A percentile compares a stretch with the other conserved stretches of the same genome.
Conservation (phyloP, 2,888 invertebrate species). For the Pachycephus smyrnensis region DNA sequence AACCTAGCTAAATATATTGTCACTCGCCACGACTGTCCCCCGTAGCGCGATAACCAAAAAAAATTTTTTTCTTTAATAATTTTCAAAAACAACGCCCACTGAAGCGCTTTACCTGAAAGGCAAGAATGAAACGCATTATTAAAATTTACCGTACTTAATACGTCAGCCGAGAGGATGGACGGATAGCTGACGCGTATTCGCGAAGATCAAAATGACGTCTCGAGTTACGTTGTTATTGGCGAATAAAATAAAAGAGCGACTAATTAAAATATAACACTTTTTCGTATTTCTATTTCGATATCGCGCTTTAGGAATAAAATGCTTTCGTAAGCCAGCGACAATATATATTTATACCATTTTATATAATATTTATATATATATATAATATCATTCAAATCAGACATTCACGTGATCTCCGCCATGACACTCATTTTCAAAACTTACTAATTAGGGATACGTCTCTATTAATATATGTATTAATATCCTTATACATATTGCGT, state of each 20-base stretch:
- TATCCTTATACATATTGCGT: neutral
- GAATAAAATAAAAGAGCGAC: neutral
- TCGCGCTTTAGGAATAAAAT: neutral
- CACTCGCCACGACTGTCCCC: neutral
- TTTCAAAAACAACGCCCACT: neutral
- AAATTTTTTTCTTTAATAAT: neutral
- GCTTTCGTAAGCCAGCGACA: neutral
- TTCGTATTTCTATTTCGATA: neutral
- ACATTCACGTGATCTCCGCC: neutral
- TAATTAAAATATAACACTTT: neutral
- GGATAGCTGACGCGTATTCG: constrained; percentile 50
- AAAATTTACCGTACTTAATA: neutral
- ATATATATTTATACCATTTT: constrained; percentile 1
- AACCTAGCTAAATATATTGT: neutral
- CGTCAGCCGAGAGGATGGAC: constrained; percentile 58
- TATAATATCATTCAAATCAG: constrained; percentile 10
- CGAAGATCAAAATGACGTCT: neutral
- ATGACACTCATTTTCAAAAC: neutral
- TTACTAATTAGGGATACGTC: neutral
- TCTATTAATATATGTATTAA: neutral
- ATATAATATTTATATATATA: constrained; percentile 28
- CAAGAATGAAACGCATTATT: neutral
- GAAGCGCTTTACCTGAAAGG: neutral
- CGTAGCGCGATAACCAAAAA: neutral
- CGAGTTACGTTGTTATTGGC: neutral